Evolutionary conservation across 2,113 vertebrate genomes (phyloP).

Genomic region (Hemibagrus wyckioides): DNA sequence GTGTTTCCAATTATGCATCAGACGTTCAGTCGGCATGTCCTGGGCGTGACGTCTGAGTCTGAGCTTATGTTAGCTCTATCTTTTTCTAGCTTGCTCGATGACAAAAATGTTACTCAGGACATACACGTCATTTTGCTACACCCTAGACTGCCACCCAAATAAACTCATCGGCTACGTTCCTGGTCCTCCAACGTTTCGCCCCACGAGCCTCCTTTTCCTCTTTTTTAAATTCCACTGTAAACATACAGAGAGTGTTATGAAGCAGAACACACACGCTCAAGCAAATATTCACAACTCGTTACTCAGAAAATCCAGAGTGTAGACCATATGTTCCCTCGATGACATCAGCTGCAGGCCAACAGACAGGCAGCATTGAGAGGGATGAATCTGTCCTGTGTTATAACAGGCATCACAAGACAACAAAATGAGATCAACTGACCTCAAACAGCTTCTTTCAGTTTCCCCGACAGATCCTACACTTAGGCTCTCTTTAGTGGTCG

Average conservation of each 20-base stretch:
- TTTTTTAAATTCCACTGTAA: neutral
- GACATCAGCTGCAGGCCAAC: constrained; percentile 77
- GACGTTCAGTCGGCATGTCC: too few relatives aligned
- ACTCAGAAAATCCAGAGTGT: constrained; percentile 83
- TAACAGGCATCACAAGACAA: constrained; percentile 18
- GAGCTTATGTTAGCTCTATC: neutral
- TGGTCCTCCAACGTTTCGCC: constrained; percentile 73
- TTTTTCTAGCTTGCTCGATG: neutral
- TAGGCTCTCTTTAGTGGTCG: constrained; percentile 87
- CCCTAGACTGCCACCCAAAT: neutral
- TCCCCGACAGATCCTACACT: constrained; percentile 88
- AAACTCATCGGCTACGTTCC: constrained; percentile 61
- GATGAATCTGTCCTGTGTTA: neutral
- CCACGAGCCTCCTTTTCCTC: neutral
- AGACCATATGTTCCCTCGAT: constrained; percentile 84
- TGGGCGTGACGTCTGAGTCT: too few relatives aligned
- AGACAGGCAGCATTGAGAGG: constrained; percentile 37
- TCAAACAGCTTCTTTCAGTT: constrained; percentile 84
- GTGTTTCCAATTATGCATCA: too few relatives aligned
- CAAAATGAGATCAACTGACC: constrained; percentile 71
- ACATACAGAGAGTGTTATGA: constrained; percentile 10
- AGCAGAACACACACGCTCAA: neutral
- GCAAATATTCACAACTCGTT: constrained; percentile 82
- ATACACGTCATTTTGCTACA: neutral
- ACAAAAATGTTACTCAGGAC: neutral